Evolutionary conservation across 2,797 vertebrate genomes (phyloP).

Genomic region (Zenarchopterus dispar): DNA sequence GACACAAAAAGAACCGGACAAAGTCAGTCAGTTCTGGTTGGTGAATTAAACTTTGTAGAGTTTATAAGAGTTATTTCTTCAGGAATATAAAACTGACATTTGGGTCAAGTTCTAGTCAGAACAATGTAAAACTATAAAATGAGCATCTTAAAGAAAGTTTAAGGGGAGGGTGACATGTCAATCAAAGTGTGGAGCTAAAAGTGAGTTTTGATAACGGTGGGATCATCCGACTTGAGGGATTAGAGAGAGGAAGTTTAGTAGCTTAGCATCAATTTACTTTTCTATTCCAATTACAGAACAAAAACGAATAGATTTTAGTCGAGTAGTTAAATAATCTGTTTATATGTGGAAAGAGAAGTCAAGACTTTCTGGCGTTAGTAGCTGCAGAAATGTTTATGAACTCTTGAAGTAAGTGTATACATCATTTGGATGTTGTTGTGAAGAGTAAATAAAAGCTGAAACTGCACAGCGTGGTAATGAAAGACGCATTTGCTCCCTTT

Average conservation of each 20-base stretch:
- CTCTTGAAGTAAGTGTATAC: not conserved
- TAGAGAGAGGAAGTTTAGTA: too few species aligned
- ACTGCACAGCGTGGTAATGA: not conserved
- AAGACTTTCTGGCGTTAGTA: too few species aligned
- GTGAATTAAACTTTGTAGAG: constrained; percentile 35
- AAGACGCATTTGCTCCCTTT: not conserved
- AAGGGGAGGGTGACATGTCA: constrained; percentile 15
- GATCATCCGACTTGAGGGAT: constrained; percentile 32
- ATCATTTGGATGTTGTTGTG: not conserved
- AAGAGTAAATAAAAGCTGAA: not conserved
- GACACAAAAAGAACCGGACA: constrained; percentile 52
- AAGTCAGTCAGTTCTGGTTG: constrained; percentile 26
- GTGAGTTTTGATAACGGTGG: constrained; percentile 31
- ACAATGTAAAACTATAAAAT: not conserved
- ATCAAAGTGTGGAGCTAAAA: constrained; percentile 10
- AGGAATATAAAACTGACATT: not conserved
- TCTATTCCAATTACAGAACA: too few species aligned
- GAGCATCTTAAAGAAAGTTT: rapidly evolving
- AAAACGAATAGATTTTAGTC: too few species aligned
- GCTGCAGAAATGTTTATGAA: not conserved
- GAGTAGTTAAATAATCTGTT: too few species aligned
- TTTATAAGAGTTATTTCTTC: constrained; percentile 23
- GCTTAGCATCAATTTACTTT: too few species aligned
- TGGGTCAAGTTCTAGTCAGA: not conserved
- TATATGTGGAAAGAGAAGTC: too few species aligned